Conservation (phyloP, 2,888 invertebrate species). For the Drosophila anomalata region DNA sequence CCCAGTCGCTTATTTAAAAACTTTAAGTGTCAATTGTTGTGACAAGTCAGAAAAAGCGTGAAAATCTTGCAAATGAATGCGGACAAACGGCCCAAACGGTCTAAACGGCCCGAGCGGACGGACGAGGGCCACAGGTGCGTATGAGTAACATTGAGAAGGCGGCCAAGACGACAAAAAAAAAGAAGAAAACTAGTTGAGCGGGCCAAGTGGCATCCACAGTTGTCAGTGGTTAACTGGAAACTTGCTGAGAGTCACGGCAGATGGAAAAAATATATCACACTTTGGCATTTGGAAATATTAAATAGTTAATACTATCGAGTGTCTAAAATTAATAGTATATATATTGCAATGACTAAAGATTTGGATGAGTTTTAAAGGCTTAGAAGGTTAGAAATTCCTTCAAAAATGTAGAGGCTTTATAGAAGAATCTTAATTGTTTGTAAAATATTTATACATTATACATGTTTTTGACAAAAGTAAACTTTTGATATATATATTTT, state of each 20-base stretch:
- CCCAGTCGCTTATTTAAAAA: constrained; percentile 63
- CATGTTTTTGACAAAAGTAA: no score
- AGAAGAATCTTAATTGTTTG: no score
- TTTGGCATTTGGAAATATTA: neutral
- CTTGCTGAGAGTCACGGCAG: neutral
- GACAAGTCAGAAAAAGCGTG: constrained; percentile 71
- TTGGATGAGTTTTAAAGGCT: no score
- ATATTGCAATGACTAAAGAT: no score
- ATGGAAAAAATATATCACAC: neutral
- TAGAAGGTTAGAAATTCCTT: no score
- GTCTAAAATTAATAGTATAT: no score
- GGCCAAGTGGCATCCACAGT: constrained; percentile 39
- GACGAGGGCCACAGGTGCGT: constrained; percentile 71
- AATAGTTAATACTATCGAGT: no score
- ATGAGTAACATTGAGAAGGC: constrained; percentile 77
- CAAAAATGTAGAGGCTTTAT: no score
- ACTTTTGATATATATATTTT: no score
- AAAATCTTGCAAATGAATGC: constrained; percentile 76
- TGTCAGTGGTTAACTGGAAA: constrained; percentile 24
- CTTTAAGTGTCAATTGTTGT: constrained; percentile 79
- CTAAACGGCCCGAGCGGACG: constrained; percentile 17
- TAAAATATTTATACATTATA: no score
- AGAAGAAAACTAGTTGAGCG: constrained; percentile 65
- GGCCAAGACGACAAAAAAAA: constrained; percentile 48
- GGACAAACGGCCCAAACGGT: constrained; percentile 32